These are phyloP conservation scores for Halocaridina rubra DNA, from an alignment of 2,888 invertebrate genomes.

Conservation along the genomic window DNA sequence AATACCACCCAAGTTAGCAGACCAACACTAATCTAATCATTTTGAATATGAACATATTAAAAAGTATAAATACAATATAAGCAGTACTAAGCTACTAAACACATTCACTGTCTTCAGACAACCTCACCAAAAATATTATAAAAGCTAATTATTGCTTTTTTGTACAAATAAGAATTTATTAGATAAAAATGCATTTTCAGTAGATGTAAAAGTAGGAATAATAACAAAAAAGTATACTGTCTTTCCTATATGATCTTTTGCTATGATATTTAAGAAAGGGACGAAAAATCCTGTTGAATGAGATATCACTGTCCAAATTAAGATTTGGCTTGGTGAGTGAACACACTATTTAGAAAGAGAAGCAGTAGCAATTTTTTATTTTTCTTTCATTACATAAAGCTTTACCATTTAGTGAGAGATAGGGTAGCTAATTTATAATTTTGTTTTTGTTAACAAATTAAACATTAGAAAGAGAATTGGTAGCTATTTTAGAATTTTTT, in stretches of 20 bases:
- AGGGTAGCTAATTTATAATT: no score
- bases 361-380: no score
- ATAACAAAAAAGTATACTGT: constrained; percentile 48
- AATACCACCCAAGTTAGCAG: constrained; percentile 43
- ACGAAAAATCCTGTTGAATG: constrained; percentile 31
- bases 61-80: no score
- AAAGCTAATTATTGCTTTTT: constrained; percentile 41
- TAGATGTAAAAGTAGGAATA: constrained; percentile 50
- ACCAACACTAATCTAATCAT: constrained; percentile 35
- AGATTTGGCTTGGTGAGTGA: constrained; percentile 26
- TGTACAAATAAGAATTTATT: constrained; percentile 53
- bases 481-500: no score
- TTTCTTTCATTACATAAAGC: no score
- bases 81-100: constrained; percentile 43
- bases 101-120: constrained; percentile 27
- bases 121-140: constrained; percentile 45
- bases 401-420: no score
- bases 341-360: constrained; percentile 11
- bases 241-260: constrained; percentile 50
- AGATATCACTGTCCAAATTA: constrained; percentile 27
- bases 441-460: no score
- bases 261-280: constrained; percentile 33
- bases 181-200: constrained; percentile 42
- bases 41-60: no score
- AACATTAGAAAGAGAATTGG: no score